These are phyloP conservation scores for Stichodactyla helianthus DNA, from an alignment of 64 coral and sea anemone species.

Conservation along the genomic window DNA sequence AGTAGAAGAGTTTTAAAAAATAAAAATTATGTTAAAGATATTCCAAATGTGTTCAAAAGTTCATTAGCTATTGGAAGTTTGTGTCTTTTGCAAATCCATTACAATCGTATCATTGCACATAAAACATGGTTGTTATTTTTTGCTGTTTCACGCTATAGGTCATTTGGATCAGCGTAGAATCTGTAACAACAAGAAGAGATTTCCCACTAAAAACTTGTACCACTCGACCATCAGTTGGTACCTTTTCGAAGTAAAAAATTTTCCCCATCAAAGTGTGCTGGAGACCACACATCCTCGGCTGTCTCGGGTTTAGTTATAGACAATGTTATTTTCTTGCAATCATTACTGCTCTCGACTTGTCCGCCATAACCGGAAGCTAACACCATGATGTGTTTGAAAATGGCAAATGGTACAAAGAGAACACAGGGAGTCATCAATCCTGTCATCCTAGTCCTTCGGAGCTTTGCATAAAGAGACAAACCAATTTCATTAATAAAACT, in stretches of 20 bases:
- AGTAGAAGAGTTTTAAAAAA: no score
- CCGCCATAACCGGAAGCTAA: neutral
- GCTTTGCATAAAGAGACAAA: neutral
- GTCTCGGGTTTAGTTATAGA: neutral
- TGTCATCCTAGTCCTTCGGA: slow-evolving; percentile 35
- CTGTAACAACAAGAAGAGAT: slow-evolving; percentile 20
- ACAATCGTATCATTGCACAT: slow-evolving; percentile 30
- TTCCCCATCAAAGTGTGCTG: slow-evolving; percentile 15
- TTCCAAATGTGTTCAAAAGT: neutral
- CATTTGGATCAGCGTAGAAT: slow-evolving; percentile 9
- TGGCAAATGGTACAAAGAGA: slow-evolving; percentile 31
- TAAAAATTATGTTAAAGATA: no score
- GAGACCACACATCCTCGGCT: slow-evolving; percentile 7
- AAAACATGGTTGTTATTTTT: slow-evolving; percentile 3
- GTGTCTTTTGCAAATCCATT: slow-evolving; percentile 36
- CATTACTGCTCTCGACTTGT: neutral
- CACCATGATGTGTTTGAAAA: slow-evolving; percentile 29
- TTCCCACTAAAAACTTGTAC: slow-evolving; percentile 1
- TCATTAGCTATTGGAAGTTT: slow-evolving; percentile 29
- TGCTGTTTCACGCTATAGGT: slow-evolving; percentile 8
- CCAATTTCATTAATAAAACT: slow-evolving; percentile 39
- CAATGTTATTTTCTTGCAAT: neutral
- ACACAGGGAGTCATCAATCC: slow-evolving; percentile 24
- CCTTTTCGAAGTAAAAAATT: slow-evolving; percentile 26
- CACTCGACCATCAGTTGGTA: neutral